phyloP scores from a whole-genome alignment of 1,140 invertebrate species.

The Teleopsis dalmanni region DNA sequence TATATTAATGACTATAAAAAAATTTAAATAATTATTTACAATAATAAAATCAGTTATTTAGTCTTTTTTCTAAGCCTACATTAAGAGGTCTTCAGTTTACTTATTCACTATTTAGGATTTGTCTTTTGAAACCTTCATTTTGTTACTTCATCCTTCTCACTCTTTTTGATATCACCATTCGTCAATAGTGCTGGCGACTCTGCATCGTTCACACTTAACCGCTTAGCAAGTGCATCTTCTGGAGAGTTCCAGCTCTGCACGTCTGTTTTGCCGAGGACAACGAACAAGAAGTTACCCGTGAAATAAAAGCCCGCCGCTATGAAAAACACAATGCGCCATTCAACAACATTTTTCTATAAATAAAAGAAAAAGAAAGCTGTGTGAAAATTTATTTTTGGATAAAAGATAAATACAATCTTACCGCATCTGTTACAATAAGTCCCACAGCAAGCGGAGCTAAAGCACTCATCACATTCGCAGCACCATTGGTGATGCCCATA shows the following conservation, averaged over 20 bases:
- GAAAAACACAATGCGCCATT: slow-evolving; percentile 72
- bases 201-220: slow-evolving; percentile 7
- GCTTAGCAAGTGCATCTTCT: slow-evolving; percentile 13
- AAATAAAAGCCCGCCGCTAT: slow-evolving; percentile 62
- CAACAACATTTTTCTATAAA: slow-evolving; percentile 23
- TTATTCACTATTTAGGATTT: too few species aligned
- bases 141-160: too few species aligned
- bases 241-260: slow-evolving; percentile 58
- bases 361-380: neutral
- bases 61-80: neutral
- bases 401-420: slow-evolving; percentile 36
- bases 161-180: slow-evolving; percentile 9
- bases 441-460: slow-evolving; percentile 59
- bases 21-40: neutral
- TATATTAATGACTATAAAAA: neutral
- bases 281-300: slow-evolving; percentile 59
- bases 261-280: slow-evolving; percentile 57
- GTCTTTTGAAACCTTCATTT: too few species aligned
- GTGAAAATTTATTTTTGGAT: neutral
- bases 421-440: slow-evolving; percentile 55
- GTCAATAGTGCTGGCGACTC: slow-evolving; percentile 11
- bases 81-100: slow-evolving; percentile 13
- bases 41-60: neutral
- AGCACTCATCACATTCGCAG: slow-evolving; percentile 66
- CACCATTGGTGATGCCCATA: slow-evolving; percentile 64